Percentiles rank a stretch among this genome's conserved stretches.
These are phyloP conservation scores for Morphnarchus princeps DNA, from an alignment of 2,113 vertebrate species.

Conservation along the genomic window DNA sequence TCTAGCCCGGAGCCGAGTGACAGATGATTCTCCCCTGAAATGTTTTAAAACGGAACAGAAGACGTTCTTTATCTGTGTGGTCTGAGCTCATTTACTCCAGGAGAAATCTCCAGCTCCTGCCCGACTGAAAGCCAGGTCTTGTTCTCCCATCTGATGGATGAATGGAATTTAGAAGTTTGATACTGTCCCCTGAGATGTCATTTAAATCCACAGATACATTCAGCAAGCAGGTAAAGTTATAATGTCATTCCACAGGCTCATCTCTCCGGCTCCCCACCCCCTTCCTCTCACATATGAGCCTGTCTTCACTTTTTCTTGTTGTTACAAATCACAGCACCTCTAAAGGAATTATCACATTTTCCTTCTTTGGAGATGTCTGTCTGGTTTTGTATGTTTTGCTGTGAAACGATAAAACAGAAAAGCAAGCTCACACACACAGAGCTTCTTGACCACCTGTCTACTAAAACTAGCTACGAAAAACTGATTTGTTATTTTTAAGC, in stretches of 20 bases:
- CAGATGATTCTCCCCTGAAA: conserved; percentile 73
- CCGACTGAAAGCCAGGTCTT: conserved; percentile 86
- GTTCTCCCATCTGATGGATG: conserved; percentile 88
- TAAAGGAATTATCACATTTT: conserved; percentile 13
- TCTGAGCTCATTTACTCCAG: conserved; percentile 78
- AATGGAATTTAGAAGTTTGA: conserved; percentile 87
- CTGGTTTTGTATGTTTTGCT: neutral
- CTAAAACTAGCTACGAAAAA: neutral
- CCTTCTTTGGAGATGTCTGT: neutral
- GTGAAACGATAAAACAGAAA: neutral
- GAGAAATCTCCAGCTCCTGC: conserved; percentile 67
- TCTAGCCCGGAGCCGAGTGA: conserved; percentile 53
- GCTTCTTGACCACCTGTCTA: neutral
- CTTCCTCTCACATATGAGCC: neutral
- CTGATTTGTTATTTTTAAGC: neutral
- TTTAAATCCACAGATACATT: conserved; percentile 76
- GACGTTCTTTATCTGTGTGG: conserved; percentile 93
- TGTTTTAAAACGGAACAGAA: conserved; percentile 78
- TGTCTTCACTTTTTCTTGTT: neutral
- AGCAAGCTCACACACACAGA: neutral
- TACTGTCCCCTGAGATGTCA: conserved; percentile 87
- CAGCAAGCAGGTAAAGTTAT: conserved; percentile 43
- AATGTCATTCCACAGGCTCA: conserved; percentile 53
- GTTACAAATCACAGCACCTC: conserved; percentile 15
- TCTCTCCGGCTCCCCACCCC: conserved; percentile 24